A percentile compares a stretch with the other conserved stretches of the same genome.
phyloP scores from a whole-genome alignment of 2,113 vertebrate genomes.

The Sander vitreus region DNA sequence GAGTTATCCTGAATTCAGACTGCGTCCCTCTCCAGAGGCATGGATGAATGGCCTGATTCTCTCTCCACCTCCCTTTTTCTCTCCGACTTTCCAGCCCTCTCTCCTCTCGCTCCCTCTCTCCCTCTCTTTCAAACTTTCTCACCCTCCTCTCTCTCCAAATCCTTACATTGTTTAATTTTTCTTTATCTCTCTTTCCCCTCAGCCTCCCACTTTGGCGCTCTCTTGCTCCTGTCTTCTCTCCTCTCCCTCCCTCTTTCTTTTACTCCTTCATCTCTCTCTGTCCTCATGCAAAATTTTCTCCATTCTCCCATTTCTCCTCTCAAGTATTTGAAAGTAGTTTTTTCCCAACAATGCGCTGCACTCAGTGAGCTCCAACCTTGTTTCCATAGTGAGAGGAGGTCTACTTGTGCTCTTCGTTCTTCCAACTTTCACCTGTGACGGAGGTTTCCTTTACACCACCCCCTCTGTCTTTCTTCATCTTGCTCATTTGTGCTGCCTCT shows the following conservation, averaged over 20 bases:
- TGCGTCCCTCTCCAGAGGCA: constrained; percentile 78
- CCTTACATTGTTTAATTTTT: constrained; percentile 50
- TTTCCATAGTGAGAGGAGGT: constrained; percentile 71
- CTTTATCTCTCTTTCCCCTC: constrained; percentile 9
- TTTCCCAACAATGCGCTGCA: constrained; percentile 42
- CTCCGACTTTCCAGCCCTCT: constrained; percentile 63
- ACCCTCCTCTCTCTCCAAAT: constrained; percentile 52
- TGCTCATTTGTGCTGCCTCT: constrained; percentile 15
- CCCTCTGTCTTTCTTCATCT: constrained; percentile 14
- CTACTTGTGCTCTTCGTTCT: constrained; percentile 46
- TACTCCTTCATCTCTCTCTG: constrained; percentile 47
- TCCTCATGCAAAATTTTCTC: constrained; percentile 45
- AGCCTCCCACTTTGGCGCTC: constrained; percentile 41
- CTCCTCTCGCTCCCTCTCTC: constrained; percentile 33
- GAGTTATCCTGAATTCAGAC: constrained; percentile 81
- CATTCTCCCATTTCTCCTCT: constrained; percentile 53
- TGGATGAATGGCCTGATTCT: constrained; percentile 83
- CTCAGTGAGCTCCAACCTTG: constrained; percentile 51
- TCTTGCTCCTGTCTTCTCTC: constrained; percentile 39
- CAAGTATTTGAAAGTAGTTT: constrained; percentile 47
- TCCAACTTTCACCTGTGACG: constrained; percentile 33
- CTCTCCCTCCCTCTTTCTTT: constrained; percentile 33
- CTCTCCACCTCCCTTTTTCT: constrained; percentile 66
- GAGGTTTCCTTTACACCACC: constrained; percentile 24
- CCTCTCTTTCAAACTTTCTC: constrained; percentile 66